Conservation (phyloP, 2,888 invertebrate species). For the Eristalinus sepulchralis region DNA sequence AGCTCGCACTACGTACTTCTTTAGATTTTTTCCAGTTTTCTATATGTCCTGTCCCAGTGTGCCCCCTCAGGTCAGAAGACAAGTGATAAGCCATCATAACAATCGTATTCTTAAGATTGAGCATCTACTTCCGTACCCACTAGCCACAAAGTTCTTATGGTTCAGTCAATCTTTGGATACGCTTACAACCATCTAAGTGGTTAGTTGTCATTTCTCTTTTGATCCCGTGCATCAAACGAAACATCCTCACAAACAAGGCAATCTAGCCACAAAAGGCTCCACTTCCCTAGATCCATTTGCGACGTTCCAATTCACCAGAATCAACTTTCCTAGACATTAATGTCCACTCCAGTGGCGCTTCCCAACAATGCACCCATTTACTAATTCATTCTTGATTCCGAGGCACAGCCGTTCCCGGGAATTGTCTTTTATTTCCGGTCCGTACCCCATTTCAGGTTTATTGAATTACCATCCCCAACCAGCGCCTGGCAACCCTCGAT, state of each 20-base stretch:
- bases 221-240: neutral
- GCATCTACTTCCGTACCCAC: neutral
- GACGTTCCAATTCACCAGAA: neutral
- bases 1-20: too few relatives aligned
- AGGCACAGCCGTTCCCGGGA: neutral
- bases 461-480: constrained; percentile 47
- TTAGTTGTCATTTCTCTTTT: neutral
- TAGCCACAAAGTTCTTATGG: neutral
- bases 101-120: neutral
- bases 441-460: constrained; percentile 28
- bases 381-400: neutral
- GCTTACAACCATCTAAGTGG: neutral
- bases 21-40: too few relatives aligned
- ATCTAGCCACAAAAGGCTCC: neutral
- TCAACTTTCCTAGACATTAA: neutral
- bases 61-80: too few relatives aligned
- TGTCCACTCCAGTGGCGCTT: neutral
- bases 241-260: neutral
- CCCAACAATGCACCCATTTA: neutral
- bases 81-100: too few relatives aligned
- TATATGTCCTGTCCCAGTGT: too few relatives aligned
- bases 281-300: neutral
- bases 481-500: neutral
- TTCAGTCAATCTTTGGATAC: neutral
- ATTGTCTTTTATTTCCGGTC: neutral